Evolutionary conservation across 2,113 vertebrate species (phyloP), one percentile per base, ranked within the genome.

Genomic region (Notothenia coriiceps): DNA sequence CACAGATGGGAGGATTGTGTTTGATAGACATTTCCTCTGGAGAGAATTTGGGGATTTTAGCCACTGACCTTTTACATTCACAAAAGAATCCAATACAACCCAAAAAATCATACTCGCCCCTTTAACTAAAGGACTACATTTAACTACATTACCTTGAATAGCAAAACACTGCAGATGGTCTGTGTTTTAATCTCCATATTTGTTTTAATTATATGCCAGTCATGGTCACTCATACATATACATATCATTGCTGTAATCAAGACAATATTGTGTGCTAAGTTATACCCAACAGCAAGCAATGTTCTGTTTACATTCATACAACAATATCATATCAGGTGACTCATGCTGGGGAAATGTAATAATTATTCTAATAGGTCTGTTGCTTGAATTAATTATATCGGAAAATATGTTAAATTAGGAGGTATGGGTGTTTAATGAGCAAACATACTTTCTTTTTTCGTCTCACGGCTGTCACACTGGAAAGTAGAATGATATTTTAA

Each of bases 351-450:
- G n/a, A 55, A 79, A 81, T 70, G 18, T 14, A 60, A 89, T 82
- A 77, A 75, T 82, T 79, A 86, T 77, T 77, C 68, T 82, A 83
- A 70, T 77, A 47, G n/a, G 17, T 74, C n/a, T 64, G 66, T 73
- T n/a, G 29, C 67, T 69, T 66, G 55, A 69, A 81, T 83, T 56
- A 82, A 87, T 88, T 82, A 65, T 47, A 72, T 68, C 33, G 69
- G 71, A 62, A 80, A 70, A 54, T 70, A 70, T 56, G 76, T 78
- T 61, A 1, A 71, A 50, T 80, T 55, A 52, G 44, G 60, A 72
- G 65, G 43, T 71, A 61, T 72, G 62, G 51, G 40, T 65, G 44
- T 18, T 18, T 61, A 63, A 68, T 74, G 67, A 64, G 57, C 18
- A 61, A 69, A 72, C 72, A 29, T 63, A 71, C 49, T 62, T 65